Percentiles rank a stretch among this genome's conserved stretches.
Conservation (phyloP, 2,888 invertebrate species). For the Dioctria linearis region DNA sequence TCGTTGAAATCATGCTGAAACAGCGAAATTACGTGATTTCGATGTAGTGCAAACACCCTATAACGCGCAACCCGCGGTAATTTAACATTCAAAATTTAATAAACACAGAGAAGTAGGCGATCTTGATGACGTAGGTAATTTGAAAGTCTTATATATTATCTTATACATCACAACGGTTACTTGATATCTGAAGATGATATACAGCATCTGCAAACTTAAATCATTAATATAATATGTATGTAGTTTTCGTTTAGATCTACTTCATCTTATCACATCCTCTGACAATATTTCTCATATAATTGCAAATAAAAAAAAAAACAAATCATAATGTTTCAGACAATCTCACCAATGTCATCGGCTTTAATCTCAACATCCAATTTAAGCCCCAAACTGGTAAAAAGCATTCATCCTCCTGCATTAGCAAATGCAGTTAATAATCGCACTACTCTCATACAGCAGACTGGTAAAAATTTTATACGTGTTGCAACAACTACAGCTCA, state of each 20-base stretch:
- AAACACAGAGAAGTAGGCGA: no score
- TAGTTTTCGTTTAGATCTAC: neutral
- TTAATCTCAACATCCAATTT: slow-evolving; percentile 46
- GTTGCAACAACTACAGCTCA: slow-evolving; percentile 56
- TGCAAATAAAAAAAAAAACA: neutral
- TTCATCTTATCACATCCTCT: neutral
- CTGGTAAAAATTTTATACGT: slow-evolving; percentile 55
- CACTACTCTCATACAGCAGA: slow-evolving; percentile 51
- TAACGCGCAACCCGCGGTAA: no score
- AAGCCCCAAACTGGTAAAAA: slow-evolving; percentile 56
- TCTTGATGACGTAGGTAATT: no score
- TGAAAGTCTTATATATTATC: no score
- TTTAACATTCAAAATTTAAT: no score
- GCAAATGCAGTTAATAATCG: slow-evolving; percentile 49
- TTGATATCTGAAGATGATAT: no score
- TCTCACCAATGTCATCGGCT: slow-evolving; percentile 50
- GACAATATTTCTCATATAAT: neutral
- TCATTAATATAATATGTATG: neutral
- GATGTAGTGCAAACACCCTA: no score
- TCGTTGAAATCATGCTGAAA: no score
- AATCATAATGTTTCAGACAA: slow-evolving; percentile 22
- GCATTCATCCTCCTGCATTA: slow-evolving; percentile 53
- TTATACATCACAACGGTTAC: no score
- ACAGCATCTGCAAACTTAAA: no score
- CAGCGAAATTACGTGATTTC: no score